Evolutionary conservation across 2,797 vertebrate genomes (phyloP), one percentile per base, ranked within the genome.

Genomic region (Acrossocheilus fasciatus): DNA sequence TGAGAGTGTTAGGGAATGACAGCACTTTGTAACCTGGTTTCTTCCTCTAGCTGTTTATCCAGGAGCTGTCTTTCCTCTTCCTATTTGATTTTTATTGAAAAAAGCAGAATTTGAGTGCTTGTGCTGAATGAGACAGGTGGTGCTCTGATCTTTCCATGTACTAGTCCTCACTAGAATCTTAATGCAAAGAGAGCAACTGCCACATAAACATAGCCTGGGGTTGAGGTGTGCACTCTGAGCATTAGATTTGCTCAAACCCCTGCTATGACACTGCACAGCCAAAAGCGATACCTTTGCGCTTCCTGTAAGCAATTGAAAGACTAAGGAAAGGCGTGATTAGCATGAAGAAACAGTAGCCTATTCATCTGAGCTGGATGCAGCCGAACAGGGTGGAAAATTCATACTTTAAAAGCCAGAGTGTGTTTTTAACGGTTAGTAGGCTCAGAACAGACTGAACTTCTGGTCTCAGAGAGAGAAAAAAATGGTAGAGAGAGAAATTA

Each of bases 21-120:
- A 84, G 90, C 83, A 92, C 93, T 94, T 93, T 94, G 91, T 93
- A 93, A 92, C 91, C 88, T 88, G 89, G 85, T 88, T 90, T 87
- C 85, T 90, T 85, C 59, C 85, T 80, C 83, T 85, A 88, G 79
- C 36, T 82, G 62, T 88, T 86, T 75, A 68, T 66, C 23, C 52
- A 34, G 47, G 39, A 39, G 45, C 85, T 4, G 54, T 34, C 73
- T 70, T 70, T 54, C 72, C 85, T 26, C 30, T 8, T 85, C 79
- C 90, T 79, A 52, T 88, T 82, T 86, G 54, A 20, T 72, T 87
- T 86, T 70, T 74, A 20, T 77, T 74, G 52, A 54, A 73, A 74
- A 62, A 64, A n/a, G 14, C 34, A 26, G 76, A 12, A 45, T 34
- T 79, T 69, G 54, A 66, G 39, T 85, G 26, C 50, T 41, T 76